Evolutionary conservation across 1,140 invertebrate species (phyloP).

Genomic region (Tenebrio molitor): DNA sequence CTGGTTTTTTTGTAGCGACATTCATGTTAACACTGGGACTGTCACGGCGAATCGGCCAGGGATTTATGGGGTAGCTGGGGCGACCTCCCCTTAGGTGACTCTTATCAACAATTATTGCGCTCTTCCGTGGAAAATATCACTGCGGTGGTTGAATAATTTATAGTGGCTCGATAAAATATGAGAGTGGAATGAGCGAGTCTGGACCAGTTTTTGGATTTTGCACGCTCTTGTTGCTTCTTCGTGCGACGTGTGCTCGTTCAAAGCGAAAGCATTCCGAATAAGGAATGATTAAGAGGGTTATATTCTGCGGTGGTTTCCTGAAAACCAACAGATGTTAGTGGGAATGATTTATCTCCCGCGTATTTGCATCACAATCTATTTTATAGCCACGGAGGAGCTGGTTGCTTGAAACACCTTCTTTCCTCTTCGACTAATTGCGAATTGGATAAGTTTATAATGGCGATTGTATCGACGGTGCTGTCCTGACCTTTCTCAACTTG

Average conservation of each 20-base stretch:
- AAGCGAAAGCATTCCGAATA: constrained; percentile 48
- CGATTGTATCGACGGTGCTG: neutral
- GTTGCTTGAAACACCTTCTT: neutral
- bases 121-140: constrained; percentile 32
- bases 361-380: constrained; percentile 53
- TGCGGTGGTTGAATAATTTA: constrained; percentile 52
- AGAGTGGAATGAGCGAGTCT: constrained; percentile 37
- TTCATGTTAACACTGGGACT: constrained; percentile 55
- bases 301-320: constrained; percentile 55
- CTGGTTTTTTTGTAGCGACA: constrained; percentile 55
- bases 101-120: constrained; percentile 27
- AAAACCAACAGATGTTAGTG: constrained; percentile 58
- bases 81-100: constrained; percentile 26
- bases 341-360: constrained; percentile 55
- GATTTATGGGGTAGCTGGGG: constrained; percentile 52
- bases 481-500: constrained; percentile 37
- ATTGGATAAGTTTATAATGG: constrained; percentile 5
- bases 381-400: constrained; percentile 11
- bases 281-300: constrained; percentile 60
- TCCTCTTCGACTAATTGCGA: neutral
- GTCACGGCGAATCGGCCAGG: constrained; percentile 52
- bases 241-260: constrained; percentile 42
- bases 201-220: constrained; percentile 54
- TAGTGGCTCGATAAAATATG: constrained; percentile 55
- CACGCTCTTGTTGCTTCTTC: constrained; percentile 47